phyloP scores from a whole-genome alignment of 2,797 vertebrate genomes.

The Pseudotriccus pelzelni region DNA sequence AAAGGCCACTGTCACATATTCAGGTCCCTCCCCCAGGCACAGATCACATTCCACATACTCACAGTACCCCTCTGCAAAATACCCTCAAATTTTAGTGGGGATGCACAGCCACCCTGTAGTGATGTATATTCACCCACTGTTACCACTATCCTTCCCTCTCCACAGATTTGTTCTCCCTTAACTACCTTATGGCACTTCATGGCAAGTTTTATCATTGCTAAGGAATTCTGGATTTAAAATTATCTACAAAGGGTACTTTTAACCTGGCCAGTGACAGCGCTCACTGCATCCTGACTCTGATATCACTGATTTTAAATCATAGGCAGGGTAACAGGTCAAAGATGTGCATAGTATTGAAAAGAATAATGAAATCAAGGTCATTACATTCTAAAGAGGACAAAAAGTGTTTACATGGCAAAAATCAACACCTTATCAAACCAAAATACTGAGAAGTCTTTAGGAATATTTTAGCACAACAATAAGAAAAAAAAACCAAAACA shows the following conservation, averaged over 20 bases:
- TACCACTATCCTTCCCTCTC: neutral
- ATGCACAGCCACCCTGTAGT: fast-evolving
- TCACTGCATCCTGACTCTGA: neutral
- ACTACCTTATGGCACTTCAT: neutral
- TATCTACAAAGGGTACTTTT: neutral
- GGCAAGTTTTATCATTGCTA: neutral
- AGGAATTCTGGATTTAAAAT: neutral
- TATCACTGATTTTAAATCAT: neutral
- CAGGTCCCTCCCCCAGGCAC: neutral
- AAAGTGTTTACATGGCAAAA: neutral
- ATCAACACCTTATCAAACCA: neutral
- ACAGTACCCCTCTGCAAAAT: neutral
- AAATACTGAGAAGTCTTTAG: neutral
- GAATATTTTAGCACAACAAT: neutral
- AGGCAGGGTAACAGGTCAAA: neutral
- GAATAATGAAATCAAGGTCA: neutral
- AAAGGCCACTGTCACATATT: neutral
- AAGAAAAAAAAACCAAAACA: neutral
- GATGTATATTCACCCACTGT: neutral
- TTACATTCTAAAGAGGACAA: neutral
- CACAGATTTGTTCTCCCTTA: neutral
- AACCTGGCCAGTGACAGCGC: neutral
- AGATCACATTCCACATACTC: no score
- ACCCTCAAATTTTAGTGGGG: neutral
- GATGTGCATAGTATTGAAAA: neutral